phyloP scores from a whole-genome alignment of 2,888 invertebrate species.

The Diarsia mendica region DNA sequence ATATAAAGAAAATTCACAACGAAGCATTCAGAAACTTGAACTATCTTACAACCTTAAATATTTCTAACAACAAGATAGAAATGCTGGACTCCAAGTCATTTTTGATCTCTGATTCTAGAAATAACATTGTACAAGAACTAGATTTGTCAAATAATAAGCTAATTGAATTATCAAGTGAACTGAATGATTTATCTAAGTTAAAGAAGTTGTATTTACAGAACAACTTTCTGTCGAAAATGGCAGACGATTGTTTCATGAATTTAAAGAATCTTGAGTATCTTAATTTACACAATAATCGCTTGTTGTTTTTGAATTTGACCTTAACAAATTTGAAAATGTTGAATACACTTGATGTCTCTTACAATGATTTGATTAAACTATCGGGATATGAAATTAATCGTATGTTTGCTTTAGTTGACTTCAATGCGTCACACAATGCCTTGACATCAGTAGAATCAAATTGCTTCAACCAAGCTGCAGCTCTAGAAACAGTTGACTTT shows the following conservation, averaged over 20 bases:
- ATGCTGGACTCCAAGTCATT: constrained; percentile 72
- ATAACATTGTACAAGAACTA: constrained; percentile 66
- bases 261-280: constrained; percentile 72
- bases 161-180: constrained; percentile 67
- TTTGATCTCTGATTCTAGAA: constrained; percentile 63
- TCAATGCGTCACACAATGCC: constrained; percentile 80
- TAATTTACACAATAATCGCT: constrained; percentile 75
- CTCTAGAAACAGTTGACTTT: constrained; percentile 76
- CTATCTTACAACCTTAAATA: constrained; percentile 71
- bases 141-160: constrained; percentile 80
- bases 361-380: constrained; percentile 74
- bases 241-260: constrained; percentile 73
- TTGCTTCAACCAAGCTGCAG: constrained; percentile 77
- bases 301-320: constrained; percentile 75
- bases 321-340: constrained; percentile 76
- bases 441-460: constrained; percentile 77
- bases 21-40: constrained; percentile 75
- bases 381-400: constrained; percentile 78
- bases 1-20: constrained; percentile 72
- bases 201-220: constrained; percentile 74
- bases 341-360: constrained; percentile 75
- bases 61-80: constrained; percentile 78
- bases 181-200: constrained; percentile 72
- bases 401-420: constrained; percentile 70
- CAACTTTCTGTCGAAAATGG: constrained; percentile 73